A percentile compares a stretch with the other conserved stretches of the same genome.
phyloP scores from a whole-genome alignment of 2,888 invertebrate species.

The Kuschelorhynchus macadamiae region DNA sequence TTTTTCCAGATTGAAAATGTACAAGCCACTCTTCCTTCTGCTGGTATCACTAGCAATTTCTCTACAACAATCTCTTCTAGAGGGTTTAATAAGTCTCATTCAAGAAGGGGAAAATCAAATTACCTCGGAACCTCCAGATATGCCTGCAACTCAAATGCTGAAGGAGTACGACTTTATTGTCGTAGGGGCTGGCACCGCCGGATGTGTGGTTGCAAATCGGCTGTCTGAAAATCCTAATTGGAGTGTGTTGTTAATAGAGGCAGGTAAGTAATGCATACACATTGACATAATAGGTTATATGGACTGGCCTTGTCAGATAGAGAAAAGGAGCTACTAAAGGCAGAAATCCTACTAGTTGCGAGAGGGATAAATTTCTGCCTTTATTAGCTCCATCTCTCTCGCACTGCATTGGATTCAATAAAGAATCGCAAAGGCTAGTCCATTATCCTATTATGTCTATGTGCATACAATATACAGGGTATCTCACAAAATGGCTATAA shows the following conservation, averaged over 20 bases:
- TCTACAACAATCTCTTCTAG: conserved; percentile 60
- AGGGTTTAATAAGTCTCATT: conserved; percentile 72
- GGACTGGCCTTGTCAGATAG: too few species aligned
- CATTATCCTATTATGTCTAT: too few species aligned
- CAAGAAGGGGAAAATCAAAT: conserved; percentile 71
- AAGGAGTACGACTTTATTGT: conserved; percentile 83
- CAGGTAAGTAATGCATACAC: conserved; percentile 71
- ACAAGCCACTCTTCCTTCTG: conserved; percentile 30
- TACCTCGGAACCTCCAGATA: conserved; percentile 72
- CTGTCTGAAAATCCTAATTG: conserved; percentile 79
- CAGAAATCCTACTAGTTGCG: too few species aligned
- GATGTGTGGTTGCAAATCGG: conserved; percentile 82
- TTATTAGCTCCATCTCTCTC: too few species aligned
- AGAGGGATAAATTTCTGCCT: too few species aligned
- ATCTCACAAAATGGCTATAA: too few species aligned
- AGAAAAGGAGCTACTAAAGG: too few species aligned
- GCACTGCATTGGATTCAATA: too few species aligned
- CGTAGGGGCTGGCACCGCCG: conserved; percentile 86
- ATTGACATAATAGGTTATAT: too few species aligned
- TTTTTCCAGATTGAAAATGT: conserved; percentile 27
- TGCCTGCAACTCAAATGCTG: conserved; percentile 68
- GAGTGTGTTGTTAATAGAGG: conserved; percentile 81
- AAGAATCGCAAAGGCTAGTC: too few species aligned
- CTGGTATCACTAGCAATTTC: conserved; percentile 15
- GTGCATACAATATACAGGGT: too few species aligned